Base-by-base conservation (phyloP, 2,888 invertebrate genomes). In the Synanthedon tipuliformis region DNA sequence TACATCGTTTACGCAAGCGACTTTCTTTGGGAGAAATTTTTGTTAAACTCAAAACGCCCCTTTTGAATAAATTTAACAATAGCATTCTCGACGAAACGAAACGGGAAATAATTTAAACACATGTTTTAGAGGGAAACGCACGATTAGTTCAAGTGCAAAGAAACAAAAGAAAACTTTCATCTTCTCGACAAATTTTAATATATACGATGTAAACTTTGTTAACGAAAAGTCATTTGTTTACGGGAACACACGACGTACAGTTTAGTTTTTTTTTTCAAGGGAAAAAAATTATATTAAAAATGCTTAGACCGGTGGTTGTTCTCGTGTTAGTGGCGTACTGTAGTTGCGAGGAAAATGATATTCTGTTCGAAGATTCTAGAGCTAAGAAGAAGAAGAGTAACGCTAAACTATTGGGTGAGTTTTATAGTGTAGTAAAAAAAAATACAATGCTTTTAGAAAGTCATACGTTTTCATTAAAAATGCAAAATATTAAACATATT, bases 91-190 rank as follows among this genome's bases (percentile, higher is more conserved):
- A 58, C 81, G 80, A 81, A 81, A 78, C 69, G 68, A 13, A 65
- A 61, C 63, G 58, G 57, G 70, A 75, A 73, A 76, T 76, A 68
- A 73, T 69, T 75, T 73, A 69, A 70, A 78, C 70, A 70, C 69
- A 66, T 66, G 61, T 73, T 81, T 85, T 84, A 75, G 80, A 81
- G 73, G 76, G 75, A 61, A 61, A 69, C 68, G 69, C 73, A 76
- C 78, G 79, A 79, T 81, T 78, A 74, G 75, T 76, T 78, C 71
- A 68, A 76, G 60, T 73, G 66, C 74, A 71, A 79, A 34, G 34
- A 34, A 81, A 85, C 85, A 85, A 85, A 74, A 69, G 59, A 63
- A 53, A 69, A 76, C 83, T 84, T 84, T 85, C 83, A 73, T 79
- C 69, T 60, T 56, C 60, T 65, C 62, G 69, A 73, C 66, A 67